A percentile compares a stretch with the other conserved stretches of the same genome.
Conservation (phyloP, 2,113 vertebrate genomes). For the Balaeniceps rex region DNA sequence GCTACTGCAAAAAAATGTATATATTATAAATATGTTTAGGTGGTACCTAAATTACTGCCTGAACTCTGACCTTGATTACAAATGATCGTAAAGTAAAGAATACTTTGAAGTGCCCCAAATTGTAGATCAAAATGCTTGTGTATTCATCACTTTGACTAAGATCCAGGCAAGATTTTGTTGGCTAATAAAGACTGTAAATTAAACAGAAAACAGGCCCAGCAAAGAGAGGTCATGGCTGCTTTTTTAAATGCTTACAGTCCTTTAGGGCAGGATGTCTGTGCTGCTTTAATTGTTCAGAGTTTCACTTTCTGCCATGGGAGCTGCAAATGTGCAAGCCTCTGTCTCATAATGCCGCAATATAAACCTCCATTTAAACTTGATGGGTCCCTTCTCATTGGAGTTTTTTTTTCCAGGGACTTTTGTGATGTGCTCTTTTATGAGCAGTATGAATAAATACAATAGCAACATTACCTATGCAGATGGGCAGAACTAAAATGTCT, state of each 20-base stretch:
- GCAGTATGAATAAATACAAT: constrained; percentile 13
- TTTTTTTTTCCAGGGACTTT: constrained; percentile 39
- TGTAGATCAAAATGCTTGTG: constrained; percentile 25
- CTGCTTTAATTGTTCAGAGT: constrained; percentile 62
- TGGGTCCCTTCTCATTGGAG: constrained; percentile 53
- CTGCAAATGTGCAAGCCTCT: not conserved
- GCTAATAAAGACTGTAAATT: constrained; percentile 54
- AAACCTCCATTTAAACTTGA: constrained; percentile 65
- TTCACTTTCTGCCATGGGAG: constrained; percentile 44
- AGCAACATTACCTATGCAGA: constrained; percentile 42
- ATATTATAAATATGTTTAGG: constrained; percentile 25
- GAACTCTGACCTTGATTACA: constrained; percentile 41
- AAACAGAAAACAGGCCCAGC: constrained; percentile 47
- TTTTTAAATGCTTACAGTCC: constrained; percentile 51
- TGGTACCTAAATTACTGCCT: constrained; percentile 40
- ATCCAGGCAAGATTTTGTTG: constrained; percentile 53
- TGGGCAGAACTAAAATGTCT: not conserved
- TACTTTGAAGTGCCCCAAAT: constrained; percentile 21
- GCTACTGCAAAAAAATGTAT: constrained; percentile 2
- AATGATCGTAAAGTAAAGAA: constrained; percentile 49
- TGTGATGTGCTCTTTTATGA: constrained; percentile 33
- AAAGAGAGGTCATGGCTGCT: constrained; percentile 45
- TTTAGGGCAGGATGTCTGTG: constrained; percentile 21
- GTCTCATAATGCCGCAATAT: constrained; percentile 34
- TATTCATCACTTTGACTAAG: constrained; percentile 43